Evolutionary conservation across 2,113 vertebrate genomes (phyloP).

Genomic region (Solenodon paradoxus): DNA sequence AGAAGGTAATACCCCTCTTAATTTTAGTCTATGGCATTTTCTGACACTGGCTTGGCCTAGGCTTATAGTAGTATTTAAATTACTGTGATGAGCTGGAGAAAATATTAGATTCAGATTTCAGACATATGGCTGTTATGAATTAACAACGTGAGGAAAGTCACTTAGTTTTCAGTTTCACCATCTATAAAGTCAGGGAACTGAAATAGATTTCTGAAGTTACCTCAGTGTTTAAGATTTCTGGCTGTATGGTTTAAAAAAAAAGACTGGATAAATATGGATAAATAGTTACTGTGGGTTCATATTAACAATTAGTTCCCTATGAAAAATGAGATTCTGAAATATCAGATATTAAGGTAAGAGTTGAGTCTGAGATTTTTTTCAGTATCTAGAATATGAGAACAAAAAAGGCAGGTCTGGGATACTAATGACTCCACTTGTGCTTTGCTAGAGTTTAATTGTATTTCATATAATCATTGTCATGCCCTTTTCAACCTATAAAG

Average conservation of each 20-base stretch:
- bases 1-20: neutral
- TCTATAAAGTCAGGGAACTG: neutral
- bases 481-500: neutral
- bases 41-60: neutral
- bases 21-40: neutral
- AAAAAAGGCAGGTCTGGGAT: neutral
- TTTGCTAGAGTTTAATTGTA: neutral
- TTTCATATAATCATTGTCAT: neutral
- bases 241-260: neutral
- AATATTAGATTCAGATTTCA: neutral
- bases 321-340: neutral
- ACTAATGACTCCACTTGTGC: neutral
- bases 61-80: neutral
- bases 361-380: neutral
- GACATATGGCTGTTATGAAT: neutral
- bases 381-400: neutral
- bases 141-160: neutral
- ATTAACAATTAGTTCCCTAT: neutral
- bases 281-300: neutral
- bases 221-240: neutral
- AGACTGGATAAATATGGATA: neutral
- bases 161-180: conserved; percentile 19
- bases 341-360: neutral
- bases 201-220: neutral
- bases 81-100: neutral